Base-by-base conservation (phyloP, 2,888 invertebrate species). In the Cremastinae sp. region DNA sequence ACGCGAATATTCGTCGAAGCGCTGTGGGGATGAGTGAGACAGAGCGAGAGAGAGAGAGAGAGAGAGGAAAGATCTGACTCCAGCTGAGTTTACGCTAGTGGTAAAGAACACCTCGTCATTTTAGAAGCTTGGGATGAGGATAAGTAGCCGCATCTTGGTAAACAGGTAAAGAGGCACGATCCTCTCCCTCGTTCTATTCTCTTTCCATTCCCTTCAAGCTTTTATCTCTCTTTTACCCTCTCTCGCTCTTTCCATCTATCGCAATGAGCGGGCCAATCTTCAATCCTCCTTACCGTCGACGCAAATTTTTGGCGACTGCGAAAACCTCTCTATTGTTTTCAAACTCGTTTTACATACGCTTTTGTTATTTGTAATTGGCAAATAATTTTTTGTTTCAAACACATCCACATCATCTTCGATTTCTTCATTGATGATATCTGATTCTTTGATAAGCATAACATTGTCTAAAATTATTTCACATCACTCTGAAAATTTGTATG, bases 141-240 rank as follows among this genome's bases (percentile, higher is more conserved):
- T 84, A 84, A 85, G 83, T 84, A 84, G 82, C 81, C 78, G 82
- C 81, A 79, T 82, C 85, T 83, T 75, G 82, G 86, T 86, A 87
- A 86, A 87, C 82, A 84, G 85, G 83, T 85, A 87, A 85, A 86
- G 79, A 83, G 82, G 79, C 80, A 77, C 72, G 79, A 74, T 59
- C 64, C 75, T 75, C 78, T 75, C 64, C 28, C 20, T 64, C 64
- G 56, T 61, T 58, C 45, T 53, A 58, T 43, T 35, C 61, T 28
- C 41, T 56, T 8, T 7, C 22, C 37, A 37, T 51, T 47, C 51
- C 66, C 41, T 62, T 41, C 62, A 35, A 41, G 39, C 43, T 53
- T 28, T 28, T 28, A 58, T 43, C 61, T 55, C 45, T 35, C 61
- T 28, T 41, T 56, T 5, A 3, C 22, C 22, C 45, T 51, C 22